Evolutionary conservation across 2,888 invertebrate genomes (phyloP), one percentile per base, ranked within the genome.

Genomic region (Torymus texanus): DNA sequence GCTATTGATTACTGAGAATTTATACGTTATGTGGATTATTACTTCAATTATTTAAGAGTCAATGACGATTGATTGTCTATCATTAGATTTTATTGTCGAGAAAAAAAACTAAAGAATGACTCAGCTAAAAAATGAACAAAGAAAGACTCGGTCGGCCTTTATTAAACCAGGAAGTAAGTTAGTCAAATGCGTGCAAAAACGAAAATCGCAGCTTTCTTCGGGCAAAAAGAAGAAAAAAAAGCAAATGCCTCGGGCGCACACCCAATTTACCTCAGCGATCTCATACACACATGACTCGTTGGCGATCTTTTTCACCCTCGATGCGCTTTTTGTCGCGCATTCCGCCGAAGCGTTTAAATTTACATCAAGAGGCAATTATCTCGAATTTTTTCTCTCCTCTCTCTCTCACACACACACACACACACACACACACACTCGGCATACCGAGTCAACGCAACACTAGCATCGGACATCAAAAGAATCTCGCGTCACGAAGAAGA

Each of bases 291-390:
- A 72, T 0, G 29, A 56, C n/a, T 12, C n/a, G 4, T 59, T 14
- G 8, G 51, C 8, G 1, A 12, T 13, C 53, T 55, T 56, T 61
- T 55, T 41, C 41, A 41, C 41, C 41, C 24, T 11, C 18, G 12
- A 4, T 16, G 13, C 14, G 18, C 24, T 75, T 75, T 79, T 74
- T 61, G 55, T 29, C 65, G 58, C 51, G 29, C 10, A 24, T 14
- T 51, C 61, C 68, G 2, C 50, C 61, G 75, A 68, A 59, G 65
- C 71, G 55, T 75, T 79, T 75, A 71, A 79, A 79, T 75, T 75
- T 71, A 65, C 71, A 79, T 75, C 71, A 66, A 16, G 41, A 55
- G 66, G 66, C 75, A 71, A 79, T 79, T 79, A 75, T 71, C 61
- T 71, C 16, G 41, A 61, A 58, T 70, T 68, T 74, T 74, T 72